Evolutionary conservation across 2,888 invertebrate species (phyloP), one percentile per base, ranked within the genome.

Genomic region (Lasius platythorax): DNA sequence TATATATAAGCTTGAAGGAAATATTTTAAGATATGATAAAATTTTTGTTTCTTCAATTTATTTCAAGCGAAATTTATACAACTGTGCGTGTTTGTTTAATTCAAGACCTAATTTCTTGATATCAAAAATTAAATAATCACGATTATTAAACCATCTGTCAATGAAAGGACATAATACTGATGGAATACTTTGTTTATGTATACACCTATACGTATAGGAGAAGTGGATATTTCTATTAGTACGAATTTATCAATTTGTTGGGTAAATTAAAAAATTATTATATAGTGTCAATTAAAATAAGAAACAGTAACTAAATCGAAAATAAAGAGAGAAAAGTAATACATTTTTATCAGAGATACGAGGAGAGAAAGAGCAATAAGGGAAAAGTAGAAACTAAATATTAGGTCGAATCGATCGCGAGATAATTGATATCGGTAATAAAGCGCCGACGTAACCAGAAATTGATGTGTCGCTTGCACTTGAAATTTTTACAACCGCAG

Each of bases 381-480:
- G 18, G 18, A 4, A 33, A 33, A 18, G 2, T 63, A 76, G 30
- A 78, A 53, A 66, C 40, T 9, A 50, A 28, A 53, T 50, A 37
- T 66, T 40, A 9, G n/a, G 3, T 50, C 6, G 6, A 78, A 43
- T 43, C 11, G 37, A 12, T 15, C 28, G 28, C 28, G 28, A 56
- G 8, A 30, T 68, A 67, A 67, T 40, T 53, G 28, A 43, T 30
- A 12, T 6, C 8, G 12, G 4, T 58, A 68, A 68, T 56, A 68
- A 78, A 68, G 33, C 40, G 12, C 53, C 72, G 67, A 68, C 50
- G 15, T 63, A 56, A 40, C 15, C 30, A 68, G 53, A 68, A 78
- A 78, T 67, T 68, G 56, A 30, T 56, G 30, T 66, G 67, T 78
- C 43, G 40, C 30, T 78, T 78, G 78, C 68, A 78, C 74, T 82